A percentile compares a stretch with the other conserved stretches of the same genome.
phyloP scores from a whole-genome alignment of 1,140 invertebrate genomes.

The Brachionus rubens region DNA sequence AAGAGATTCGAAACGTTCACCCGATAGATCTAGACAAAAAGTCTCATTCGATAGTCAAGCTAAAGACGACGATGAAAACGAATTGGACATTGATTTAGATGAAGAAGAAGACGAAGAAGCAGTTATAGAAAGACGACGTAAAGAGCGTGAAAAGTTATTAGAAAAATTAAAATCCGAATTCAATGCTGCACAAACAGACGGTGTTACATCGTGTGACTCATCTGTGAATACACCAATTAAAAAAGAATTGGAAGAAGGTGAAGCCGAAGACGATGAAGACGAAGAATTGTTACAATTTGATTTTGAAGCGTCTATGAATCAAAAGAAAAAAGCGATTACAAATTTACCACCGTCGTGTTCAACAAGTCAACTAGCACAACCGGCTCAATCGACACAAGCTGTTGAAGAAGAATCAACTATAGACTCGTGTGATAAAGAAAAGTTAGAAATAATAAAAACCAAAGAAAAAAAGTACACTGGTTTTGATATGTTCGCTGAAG shows the following conservation, averaged over 20 bases:
- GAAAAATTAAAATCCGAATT: conserved; percentile 43
- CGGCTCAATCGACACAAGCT: background rate
- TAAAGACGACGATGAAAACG: background rate
- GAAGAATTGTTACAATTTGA: conserved; percentile 45
- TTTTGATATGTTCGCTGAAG: conserved; percentile 47
- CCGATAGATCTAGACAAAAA: background rate
- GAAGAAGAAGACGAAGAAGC: conserved; percentile 88
- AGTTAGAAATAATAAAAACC: conserved; percentile 40
- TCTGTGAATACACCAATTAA: background rate
- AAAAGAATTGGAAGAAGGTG: conserved; percentile 11
- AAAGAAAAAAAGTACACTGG: conserved; percentile 25
- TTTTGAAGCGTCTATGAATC: conserved; percentile 35
- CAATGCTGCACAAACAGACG: background rate
- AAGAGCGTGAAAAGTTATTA: conserved; percentile 77
- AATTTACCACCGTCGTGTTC: background rate
- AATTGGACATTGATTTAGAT: conserved; percentile 25
- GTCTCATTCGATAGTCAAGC: background rate
- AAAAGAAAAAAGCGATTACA: conserved; percentile 7
- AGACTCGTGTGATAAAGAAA: conserved; percentile 34
- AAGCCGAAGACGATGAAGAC: conserved; percentile 38
- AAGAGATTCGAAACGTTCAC: background rate
- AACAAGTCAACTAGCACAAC: conserved; percentile 1
- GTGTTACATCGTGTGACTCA: background rate
- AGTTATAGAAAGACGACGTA: conserved; percentile 82
- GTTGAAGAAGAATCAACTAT: conserved; percentile 43